Base-by-base conservation (phyloP, 2,113 vertebrate genomes). In the Tragelaphus scriptus region DNA sequence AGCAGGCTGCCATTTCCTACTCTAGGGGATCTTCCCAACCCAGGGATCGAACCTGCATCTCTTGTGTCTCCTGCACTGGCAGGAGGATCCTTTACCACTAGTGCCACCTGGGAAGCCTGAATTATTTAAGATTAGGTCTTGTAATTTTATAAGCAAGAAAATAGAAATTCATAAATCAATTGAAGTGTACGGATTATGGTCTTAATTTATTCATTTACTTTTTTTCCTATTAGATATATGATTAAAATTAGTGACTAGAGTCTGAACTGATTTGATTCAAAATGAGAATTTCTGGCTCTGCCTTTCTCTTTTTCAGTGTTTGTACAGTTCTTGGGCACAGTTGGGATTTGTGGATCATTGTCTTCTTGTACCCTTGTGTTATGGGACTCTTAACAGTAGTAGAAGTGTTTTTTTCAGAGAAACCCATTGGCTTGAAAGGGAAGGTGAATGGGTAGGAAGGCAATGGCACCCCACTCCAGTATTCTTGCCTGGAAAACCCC, bases 381-480 rank as follows among this genome's bases (percentile, higher is more conserved):
- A 36, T 36, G 3, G 49, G 56, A 80, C 13, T 19, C 12, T 75
- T 93, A 82, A 32, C 7, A 21, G 25, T 91, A 56, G 71, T 51
- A 84, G 44, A 79, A 85, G 56, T 95, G 21, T 96, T 16, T 86
- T 91, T 97, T 88, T 79, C 25, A 84, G 85, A 90, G 55, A 96
- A 94, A 90, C 21, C 17, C 15, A 9, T 53, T 95, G 63, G 5
- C 40, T 65, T 90, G 56, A 5, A 94, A 94, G 32, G n/a, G 80
- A 88, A 86, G 82, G 8, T 49, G 30, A 65, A 23, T 49, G 26
- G 7, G 12, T 88, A 4, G 95, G 23, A 28, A 44, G 44, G 44
- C 44, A 44, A 44, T 44, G 44, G 44, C 44, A 44, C 44, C 44
- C 44, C 44, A 44, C 44, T 44, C 44, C 44, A 44, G 44, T 44